Conservation (phyloP, 2,888 invertebrate genomes). For the Apantesis nais region DNA sequence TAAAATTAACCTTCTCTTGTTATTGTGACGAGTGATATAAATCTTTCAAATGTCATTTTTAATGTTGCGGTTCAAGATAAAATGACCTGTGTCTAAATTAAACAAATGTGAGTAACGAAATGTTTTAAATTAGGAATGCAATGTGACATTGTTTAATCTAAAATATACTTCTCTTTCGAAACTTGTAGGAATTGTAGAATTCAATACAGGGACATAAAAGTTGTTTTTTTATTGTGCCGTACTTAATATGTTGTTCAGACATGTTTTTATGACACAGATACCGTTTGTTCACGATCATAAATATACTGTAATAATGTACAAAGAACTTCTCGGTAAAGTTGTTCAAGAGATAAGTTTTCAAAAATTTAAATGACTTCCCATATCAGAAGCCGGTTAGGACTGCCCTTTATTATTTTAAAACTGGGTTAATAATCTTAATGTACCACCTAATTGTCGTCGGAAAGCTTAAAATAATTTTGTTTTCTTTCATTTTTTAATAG, state of each 20-base stretch:
- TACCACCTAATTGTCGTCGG: conserved; percentile 7
- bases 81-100: neutral
- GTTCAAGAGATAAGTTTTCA: conserved; percentile 16
- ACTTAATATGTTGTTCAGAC: neutral
- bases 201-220: neutral
- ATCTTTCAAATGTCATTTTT: neutral
- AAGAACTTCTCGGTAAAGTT: conserved; percentile 11
- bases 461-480: neutral
- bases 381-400: conserved; percentile 13
- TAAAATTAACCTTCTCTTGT: too few relatives aligned
- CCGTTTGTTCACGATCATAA: conserved; percentile 18
- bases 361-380: conserved; percentile 24
- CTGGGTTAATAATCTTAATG: conserved; percentile 28
- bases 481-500: conserved; percentile 17
- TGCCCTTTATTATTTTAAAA: conserved; percentile 20
- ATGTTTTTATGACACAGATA: conserved; percentile 12
- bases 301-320: conserved; percentile 5
- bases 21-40: too few relatives aligned
- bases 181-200: neutral
- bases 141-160: too few relatives aligned
- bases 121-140: too few relatives aligned
- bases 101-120: neutral
- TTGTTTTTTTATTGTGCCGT: neutral
- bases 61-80: neutral
- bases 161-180: neutral